Evolutionary conservation across 2,113 vertebrate genomes (phyloP), one percentile per base, ranked within the genome.

Genomic region (Mus pahari): DNA sequence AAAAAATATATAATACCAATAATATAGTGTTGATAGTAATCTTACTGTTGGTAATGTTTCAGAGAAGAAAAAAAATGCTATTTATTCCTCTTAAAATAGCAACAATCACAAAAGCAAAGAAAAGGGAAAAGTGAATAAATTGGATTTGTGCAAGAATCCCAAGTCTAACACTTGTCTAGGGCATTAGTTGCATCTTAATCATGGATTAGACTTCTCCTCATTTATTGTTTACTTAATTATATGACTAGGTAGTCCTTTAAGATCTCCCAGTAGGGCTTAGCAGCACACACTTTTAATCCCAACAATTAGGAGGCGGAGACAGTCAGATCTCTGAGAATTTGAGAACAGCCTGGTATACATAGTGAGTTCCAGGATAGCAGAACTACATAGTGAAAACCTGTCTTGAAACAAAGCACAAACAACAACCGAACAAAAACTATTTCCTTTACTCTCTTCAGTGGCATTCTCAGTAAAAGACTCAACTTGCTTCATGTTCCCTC

Each of bases 11-110:
- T 62, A 92, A 53, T n/a, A 86, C 68, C 90, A 93, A 55, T n/a
- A 94, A 70, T 93, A n/a, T 36, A 79, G 7, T 94, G 55, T 96
- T 90, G 77, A 91, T 70, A 94, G 95, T 89, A 58, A 60, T 86
- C 10, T 94, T 33, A 48, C 48, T 94, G 6, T 55, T 75, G 68
- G 33, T 78, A 42, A 1, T 90, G 12, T 74, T 93, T 48, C 14
- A 89, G 1, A 39, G 86, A 77, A 88, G 1, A 39, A 86, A 73
- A 94, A 73, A 86, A 58, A 94, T 95, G 39, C 68, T 96, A 74
- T 64, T 93, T 74, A 88, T 1, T 58, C 68, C n/a, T 91, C 62
- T 81, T 95, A 90, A 83, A 87, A 86, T 75, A 97, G 31, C 75
- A 73, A 77, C 14, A 89, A 86, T 14, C 73, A 42, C 10, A 50